phyloP scores from a whole-genome alignment of 2,113 vertebrate genomes.

The Himantopus leucocephalus region DNA sequence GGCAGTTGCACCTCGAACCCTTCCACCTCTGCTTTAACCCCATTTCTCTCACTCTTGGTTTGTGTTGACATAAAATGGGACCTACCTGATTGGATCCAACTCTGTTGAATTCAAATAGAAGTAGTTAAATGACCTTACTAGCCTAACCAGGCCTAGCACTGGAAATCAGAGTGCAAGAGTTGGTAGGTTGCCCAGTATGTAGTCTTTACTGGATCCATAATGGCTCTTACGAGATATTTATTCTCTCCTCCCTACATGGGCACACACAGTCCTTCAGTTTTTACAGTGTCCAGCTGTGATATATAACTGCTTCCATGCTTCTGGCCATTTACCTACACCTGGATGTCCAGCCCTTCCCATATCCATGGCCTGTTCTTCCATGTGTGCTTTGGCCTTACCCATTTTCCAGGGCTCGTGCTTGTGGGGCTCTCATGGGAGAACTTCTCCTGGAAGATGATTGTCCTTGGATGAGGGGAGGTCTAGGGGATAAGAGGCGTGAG shows the following conservation, averaged over 20 bases:
- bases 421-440: neutral
- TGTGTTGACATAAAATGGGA: neutral
- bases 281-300: neutral
- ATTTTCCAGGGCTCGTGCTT: neutral
- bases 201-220: neutral
- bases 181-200: neutral
- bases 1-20: neutral
- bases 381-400: neutral
- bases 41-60: neutral
- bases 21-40: neutral
- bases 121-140: neutral
- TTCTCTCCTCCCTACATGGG: neutral
- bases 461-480: neutral
- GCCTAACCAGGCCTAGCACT: neutral
- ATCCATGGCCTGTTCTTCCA: neutral
- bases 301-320: neutral
- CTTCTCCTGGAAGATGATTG: neutral
- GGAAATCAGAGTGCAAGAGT: neutral
- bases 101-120: neutral
- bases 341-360: neutral
- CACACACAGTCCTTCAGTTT: neutral
- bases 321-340: neutral
- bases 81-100: neutral
- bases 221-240: neutral
- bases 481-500: neutral